Percentiles rank a stretch among this genome's conserved stretches.
phyloP scores from a whole-genome alignment of 2,888 invertebrate species.

The Polydrusus cervinus region DNA sequence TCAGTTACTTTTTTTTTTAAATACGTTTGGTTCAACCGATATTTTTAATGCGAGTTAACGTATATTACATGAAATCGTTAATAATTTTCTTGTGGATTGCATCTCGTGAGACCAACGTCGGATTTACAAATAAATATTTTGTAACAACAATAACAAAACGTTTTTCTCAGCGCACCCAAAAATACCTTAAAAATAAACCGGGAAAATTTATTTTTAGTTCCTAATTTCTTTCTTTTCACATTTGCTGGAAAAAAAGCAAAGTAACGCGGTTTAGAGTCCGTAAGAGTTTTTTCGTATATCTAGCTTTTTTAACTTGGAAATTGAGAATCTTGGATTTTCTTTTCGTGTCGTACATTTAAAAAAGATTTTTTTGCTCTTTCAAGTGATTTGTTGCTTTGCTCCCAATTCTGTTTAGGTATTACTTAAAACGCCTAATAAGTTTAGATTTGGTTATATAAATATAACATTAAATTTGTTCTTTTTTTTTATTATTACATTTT shows the following conservation, averaged over 20 bases:
- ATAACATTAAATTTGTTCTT: too few relatives aligned
- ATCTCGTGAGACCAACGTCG: too few relatives aligned
- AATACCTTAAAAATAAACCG: slow-evolving; percentile 29
- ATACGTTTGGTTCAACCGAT: too few relatives aligned
- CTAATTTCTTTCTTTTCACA: slow-evolving; percentile 15
- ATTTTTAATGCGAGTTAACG: too few relatives aligned
- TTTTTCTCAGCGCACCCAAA: neutral
- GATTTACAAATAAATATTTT: neutral
- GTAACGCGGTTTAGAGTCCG: slow-evolving; percentile 14
- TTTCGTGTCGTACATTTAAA: slow-evolving; percentile 5
- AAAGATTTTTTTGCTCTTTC: neutral
- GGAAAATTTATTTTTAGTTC: slow-evolving; percentile 34
- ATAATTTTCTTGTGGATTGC: too few relatives aligned
- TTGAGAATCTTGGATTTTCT: slow-evolving; percentile 6
- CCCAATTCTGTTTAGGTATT: neutral
- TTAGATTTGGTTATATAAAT: too few relatives aligned
- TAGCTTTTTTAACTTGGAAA: slow-evolving; percentile 27
- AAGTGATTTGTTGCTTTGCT: neutral
- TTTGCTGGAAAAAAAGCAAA: slow-evolving; percentile 13
- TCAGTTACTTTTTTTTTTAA: too few relatives aligned
- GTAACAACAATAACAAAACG: neutral
- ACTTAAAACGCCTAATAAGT: neutral
- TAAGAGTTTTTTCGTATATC: slow-evolving; percentile 28
- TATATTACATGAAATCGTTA: too few relatives aligned
- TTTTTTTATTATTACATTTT: too few relatives aligned